A percentile compares a stretch with the other conserved stretches of the same genome.
Conservation (phyloP, 2,797 vertebrate species). For the Oophaga sylvatica region DNA sequence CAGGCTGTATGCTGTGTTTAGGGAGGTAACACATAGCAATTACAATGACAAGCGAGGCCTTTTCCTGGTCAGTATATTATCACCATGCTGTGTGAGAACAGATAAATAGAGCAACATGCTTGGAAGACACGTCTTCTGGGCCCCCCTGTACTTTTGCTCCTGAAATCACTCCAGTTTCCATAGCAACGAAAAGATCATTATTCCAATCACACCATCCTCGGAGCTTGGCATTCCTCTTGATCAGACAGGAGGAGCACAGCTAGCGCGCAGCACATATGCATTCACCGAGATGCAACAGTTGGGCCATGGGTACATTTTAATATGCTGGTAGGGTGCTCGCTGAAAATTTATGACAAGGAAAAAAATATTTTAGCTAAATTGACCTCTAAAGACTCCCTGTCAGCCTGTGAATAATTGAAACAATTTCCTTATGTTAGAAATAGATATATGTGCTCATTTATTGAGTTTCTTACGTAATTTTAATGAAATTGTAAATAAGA, state of each 20-base stretch:
- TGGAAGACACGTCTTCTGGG: conserved; percentile 49
- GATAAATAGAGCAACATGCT: conserved; percentile 37
- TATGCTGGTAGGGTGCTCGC: not conserved
- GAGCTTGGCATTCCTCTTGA: conserved; percentile 58
- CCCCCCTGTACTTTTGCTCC: conserved; percentile 49
- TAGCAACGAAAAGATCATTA: conserved; percentile 68
- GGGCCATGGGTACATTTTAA: not conserved
- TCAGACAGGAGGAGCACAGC: conserved; percentile 47
- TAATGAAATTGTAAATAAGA: too few species aligned
- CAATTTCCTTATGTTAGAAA: not conserved
- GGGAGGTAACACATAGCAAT: not conserved
- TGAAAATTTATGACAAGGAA: not conserved
- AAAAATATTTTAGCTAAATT: not conserved
- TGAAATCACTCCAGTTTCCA: conserved; percentile 65
- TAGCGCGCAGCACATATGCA: conserved; percentile 40
- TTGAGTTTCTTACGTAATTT: not conserved
- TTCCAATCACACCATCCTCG: conserved; percentile 64
- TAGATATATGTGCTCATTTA: not conserved
- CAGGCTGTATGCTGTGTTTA: not conserved
- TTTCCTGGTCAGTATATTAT: conserved; percentile 33
- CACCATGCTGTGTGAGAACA: conserved; percentile 27
- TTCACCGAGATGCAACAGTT: conserved; percentile 52
- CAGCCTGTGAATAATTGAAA: not conserved
- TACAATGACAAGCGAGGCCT: not conserved
- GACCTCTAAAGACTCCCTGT: not conserved